Conservation (phyloP, 2,797 vertebrate species). For the Arremon brunneinucha region DNA sequence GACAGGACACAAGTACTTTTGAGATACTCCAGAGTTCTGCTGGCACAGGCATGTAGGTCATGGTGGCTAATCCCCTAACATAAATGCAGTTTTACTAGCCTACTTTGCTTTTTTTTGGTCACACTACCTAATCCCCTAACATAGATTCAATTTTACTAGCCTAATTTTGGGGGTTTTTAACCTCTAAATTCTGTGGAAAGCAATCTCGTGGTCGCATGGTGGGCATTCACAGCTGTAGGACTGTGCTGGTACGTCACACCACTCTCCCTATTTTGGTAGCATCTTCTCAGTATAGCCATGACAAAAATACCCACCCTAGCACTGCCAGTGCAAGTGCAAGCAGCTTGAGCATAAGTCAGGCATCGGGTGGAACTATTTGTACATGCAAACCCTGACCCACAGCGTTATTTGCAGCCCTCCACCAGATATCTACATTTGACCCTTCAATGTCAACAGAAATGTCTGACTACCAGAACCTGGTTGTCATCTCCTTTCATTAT, state of each 20-base stretch:
- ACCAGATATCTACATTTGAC: slow-evolving; percentile 49
- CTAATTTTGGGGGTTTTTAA: not conserved
- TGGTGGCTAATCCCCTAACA: not conserved
- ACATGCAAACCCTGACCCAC: slow-evolving; percentile 20
- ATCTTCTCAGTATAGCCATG: not conserved
- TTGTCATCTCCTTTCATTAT: slow-evolving; percentile 65
- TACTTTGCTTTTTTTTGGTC: not conserved
- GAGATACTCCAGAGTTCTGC: slow-evolving; percentile 35
- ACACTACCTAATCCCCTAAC: not conserved
- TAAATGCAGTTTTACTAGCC: not conserved
- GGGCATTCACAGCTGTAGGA: fast-evolving
- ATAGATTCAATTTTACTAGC: not conserved
- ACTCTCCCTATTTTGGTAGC: not conserved
- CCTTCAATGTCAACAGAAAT: slow-evolving; percentile 62
- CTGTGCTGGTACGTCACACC: fast-evolving
- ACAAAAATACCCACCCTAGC: not conserved
- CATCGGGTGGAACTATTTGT: not conserved
- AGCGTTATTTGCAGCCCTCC: slow-evolving; percentile 47
- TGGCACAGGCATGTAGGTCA: not conserved
- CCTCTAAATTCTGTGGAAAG: not conserved
- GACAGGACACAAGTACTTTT: slow-evolving; percentile 11
- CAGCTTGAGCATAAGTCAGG: not conserved
- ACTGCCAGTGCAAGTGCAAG: not conserved
- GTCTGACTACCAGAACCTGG: slow-evolving; percentile 31
- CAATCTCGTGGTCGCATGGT: not conserved